Conservation (phyloP, 2,113 vertebrate genomes). For the Cavia porcellus region DNA sequence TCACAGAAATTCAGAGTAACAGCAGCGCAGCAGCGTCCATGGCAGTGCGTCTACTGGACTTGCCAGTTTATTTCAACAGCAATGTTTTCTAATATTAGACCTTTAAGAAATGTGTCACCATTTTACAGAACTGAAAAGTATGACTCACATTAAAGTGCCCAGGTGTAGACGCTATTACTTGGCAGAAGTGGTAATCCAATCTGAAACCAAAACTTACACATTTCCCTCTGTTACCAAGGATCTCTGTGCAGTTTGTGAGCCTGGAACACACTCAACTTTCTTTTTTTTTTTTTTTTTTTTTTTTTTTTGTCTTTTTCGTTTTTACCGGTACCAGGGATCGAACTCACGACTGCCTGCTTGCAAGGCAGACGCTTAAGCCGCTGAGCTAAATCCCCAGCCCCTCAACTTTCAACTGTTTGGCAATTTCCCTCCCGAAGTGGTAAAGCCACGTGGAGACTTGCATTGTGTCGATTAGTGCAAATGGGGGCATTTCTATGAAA, state of each 20-base stretch:
- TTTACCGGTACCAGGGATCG: no score
- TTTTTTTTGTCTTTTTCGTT: no score
- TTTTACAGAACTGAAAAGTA: neutral
- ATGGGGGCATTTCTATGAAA: constrained; percentile 1
- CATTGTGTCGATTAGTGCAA: neutral
- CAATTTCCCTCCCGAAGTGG: neutral
- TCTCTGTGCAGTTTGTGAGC: neutral
- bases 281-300: no score
- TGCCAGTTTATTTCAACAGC: neutral
- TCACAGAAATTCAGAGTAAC: neutral
- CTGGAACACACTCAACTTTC: neutral
- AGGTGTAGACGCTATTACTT: neutral
- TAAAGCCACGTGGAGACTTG: neutral
- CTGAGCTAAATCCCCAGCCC: neutral
- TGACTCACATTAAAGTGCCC: neutral
- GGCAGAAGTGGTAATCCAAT: neutral
- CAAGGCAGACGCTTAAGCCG: no score
- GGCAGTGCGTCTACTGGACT: neutral
- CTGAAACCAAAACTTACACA: neutral
- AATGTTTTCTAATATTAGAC: neutral
- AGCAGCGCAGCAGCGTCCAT: neutral
- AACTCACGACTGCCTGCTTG: no score
- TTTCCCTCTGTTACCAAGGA: neutral
- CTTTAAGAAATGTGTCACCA: neutral
- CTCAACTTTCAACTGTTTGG: neutral